phyloP scores from a whole-genome alignment of 37 sponge, comb jelly and placozoan genomes.

The Spongilla lacustris region DNA sequence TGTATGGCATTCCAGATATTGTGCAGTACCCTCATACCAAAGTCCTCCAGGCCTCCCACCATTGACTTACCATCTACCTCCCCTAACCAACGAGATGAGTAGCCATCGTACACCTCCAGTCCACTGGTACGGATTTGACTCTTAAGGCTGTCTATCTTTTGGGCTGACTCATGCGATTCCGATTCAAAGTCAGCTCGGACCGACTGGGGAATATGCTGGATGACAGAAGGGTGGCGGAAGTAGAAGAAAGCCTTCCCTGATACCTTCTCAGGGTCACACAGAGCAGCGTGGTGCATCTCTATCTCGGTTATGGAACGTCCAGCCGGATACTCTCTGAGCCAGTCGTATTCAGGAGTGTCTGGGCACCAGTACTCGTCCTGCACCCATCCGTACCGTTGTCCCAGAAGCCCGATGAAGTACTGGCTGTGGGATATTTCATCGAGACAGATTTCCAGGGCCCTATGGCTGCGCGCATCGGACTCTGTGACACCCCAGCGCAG shows the following conservation, averaged over 20 bases:
- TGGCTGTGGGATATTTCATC: conserved; percentile 84
- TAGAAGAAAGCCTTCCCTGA: conserved; percentile 86
- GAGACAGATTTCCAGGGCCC: conserved; percentile 90
- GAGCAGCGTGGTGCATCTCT: conserved; percentile 87
- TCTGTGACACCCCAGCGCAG: conserved; percentile 99
- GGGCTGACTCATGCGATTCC: conserved; percentile 41
- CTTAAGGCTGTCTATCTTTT: conserved; percentile 82
- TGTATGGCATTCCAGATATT: conserved; percentile 92
- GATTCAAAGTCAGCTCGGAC: conserved; percentile 28
- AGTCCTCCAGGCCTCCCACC: conserved; percentile 81
- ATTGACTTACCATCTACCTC: conserved; percentile 80
- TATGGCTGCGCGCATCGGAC: conserved; percentile 76
- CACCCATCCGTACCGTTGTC: conserved; percentile 94
- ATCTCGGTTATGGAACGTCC: conserved; percentile 93
- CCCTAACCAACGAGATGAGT: conserved; percentile 84
- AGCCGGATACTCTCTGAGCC: conserved; percentile 81
- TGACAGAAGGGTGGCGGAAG: conserved; percentile 74
- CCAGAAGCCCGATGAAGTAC: conserved; percentile 91
- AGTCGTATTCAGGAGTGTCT: conserved; percentile 82
- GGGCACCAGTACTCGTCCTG: conserved; percentile 73
- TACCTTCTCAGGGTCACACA: conserved; percentile 61
- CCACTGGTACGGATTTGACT: conserved; percentile 75
- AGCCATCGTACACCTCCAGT: conserved; percentile 86
- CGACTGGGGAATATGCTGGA: conserved; percentile 44
- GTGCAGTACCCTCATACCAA: conserved; percentile 88